Evolutionary conservation across 2,113 vertebrate genomes (phyloP), one percentile per base, ranked within the genome.

Genomic region (Copsychus sechellarum): DNA sequence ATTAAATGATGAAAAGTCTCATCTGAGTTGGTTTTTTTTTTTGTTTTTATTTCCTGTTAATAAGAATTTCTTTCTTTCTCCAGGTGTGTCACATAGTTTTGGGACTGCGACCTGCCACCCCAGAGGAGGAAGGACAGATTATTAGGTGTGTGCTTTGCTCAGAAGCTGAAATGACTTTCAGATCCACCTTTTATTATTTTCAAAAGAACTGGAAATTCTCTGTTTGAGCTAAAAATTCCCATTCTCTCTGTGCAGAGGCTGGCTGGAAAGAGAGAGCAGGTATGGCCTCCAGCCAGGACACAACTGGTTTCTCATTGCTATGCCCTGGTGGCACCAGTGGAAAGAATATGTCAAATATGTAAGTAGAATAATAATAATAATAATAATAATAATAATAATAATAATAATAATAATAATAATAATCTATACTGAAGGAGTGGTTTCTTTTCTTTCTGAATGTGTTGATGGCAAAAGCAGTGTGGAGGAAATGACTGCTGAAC

Each of bases 241-340:
- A n/a, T 92, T 97, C 76, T 87, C 48, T 80, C 36, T 90, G 6
- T 94, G 17, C 93, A 99, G 99, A 93, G 99, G 99, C 47, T 99
- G 99, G 99, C 93, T 99, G 82, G 99, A 99, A 97, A 98, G 99
- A 84, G 99, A 99, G 97, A 99, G 98, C 97, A 98, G 99, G 91
- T 99, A 99, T 88, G 99, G 99, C 42, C 98, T 99, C 28, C 99
- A 99, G 91, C 98, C 98, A 65, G 98, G 98, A 72, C 99, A 99
- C 95, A 99, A 99, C 97, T 99, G 99, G 99, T 99, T 99, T 96
- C 98, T 99, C 95, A 99, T 99, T 97, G 99, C 99, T n/a, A 99
- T 99, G 97, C 98, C 99, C 36, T 99, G 99, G 99, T 99, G 99
- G 99, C 99, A 99, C 65, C 98, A 99, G 86, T 99, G 99, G 99